These are phyloP conservation scores for Drosophila murphyi DNA, from an alignment of 1,140 invertebrate genomes.

Conservation along the genomic window DNA sequence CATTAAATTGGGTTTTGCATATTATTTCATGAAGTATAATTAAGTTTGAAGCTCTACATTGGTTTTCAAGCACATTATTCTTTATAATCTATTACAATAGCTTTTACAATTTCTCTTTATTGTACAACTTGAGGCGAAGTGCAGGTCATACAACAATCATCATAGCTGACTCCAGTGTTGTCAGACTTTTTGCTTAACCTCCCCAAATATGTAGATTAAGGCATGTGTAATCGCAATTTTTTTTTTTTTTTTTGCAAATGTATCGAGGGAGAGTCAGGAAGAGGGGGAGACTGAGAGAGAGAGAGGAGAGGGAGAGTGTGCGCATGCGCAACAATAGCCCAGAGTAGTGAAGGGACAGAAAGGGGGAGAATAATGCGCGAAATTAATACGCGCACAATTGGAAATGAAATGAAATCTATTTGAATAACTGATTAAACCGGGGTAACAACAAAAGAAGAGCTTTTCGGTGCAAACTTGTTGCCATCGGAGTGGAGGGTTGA, in stretches of 20 bases:
- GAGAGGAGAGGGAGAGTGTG: constrained; percentile 9
- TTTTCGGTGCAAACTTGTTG: constrained; percentile 65
- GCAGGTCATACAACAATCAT: constrained; percentile 2
- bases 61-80: no score
- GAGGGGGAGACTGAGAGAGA: no score
- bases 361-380: constrained; percentile 29
- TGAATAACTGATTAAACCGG: constrained; percentile 74
- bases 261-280: no score
- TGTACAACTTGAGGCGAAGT: no score
- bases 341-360: no score
- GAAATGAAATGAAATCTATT: constrained; percentile 68
- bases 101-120: not conserved
- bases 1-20: no score
- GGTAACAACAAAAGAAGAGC: constrained; percentile 27
- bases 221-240: constrained; percentile 33
- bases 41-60: no score
- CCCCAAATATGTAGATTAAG: constrained; percentile 10
- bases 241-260: not conserved
- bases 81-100: not conserved
- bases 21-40: no score
- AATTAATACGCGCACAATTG: constrained; percentile 69
- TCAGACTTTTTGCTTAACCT: constrained; percentile 1
- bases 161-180: not conserved
- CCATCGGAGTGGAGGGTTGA: not conserved
- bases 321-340: not conserved